Conservation (phyloP, 2,888 invertebrate genomes). For the Xylota sylvarum region DNA sequence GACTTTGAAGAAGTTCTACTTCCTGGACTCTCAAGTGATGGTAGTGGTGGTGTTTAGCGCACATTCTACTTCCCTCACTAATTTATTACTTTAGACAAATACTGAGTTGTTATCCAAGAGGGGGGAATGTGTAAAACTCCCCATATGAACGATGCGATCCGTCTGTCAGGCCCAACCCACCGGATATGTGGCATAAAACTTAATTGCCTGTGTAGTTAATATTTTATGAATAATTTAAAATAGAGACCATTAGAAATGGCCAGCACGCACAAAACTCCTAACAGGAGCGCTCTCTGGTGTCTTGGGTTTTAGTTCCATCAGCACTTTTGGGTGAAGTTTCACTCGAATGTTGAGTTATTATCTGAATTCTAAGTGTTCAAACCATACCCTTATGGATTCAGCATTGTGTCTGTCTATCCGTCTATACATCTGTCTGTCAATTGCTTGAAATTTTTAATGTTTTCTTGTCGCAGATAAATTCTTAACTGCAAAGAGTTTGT, state of each 20-base stretch:
- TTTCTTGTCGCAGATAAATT: too few species aligned
- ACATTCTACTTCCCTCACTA: slow-evolving; percentile 34
- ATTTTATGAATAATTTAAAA: slow-evolving; percentile 48
- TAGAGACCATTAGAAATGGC: slow-evolving; percentile 20
- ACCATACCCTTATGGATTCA: too few species aligned
- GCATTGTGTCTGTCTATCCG: too few species aligned
- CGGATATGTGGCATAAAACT: slow-evolving; percentile 64
- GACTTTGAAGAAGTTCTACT: slow-evolving; percentile 29
- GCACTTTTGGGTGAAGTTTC: background rate
- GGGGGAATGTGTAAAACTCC: slow-evolving; percentile 2
- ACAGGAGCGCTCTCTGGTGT: background rate
- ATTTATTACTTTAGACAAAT: slow-evolving; percentile 35
- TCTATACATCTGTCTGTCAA: too few species aligned
- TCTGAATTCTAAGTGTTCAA: too few species aligned
- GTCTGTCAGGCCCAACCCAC: slow-evolving; percentile 42
- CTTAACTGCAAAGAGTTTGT: too few species aligned
- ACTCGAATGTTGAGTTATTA: background rate
- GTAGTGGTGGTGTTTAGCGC: slow-evolving; percentile 13
- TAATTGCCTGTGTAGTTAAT: slow-evolving; percentile 47
- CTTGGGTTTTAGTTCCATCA: background rate
- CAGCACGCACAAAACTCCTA: background rate
- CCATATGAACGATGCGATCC: slow-evolving; percentile 12
- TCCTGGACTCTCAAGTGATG: slow-evolving; percentile 7
- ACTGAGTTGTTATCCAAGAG: background rate
- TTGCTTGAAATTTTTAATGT: too few species aligned